phyloP scores from a whole-genome alignment of 2,888 invertebrate genomes.

The Nomada hirtipes region DNA sequence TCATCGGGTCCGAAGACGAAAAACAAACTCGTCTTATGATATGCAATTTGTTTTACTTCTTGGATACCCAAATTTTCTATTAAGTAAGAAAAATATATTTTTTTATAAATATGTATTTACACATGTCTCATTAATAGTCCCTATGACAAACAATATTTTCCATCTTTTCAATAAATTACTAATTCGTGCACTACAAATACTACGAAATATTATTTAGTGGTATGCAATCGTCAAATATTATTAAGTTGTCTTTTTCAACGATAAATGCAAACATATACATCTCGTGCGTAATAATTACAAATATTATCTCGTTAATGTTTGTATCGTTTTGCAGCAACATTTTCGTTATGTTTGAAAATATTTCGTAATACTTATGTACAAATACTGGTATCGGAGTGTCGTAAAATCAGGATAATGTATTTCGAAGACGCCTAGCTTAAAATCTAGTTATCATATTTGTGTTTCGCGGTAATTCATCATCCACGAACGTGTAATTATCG shows the following conservation, averaged over 20 bases:
- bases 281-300: conserved; percentile 8
- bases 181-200: conserved; percentile 26
- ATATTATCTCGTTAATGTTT: conserved; percentile 9
- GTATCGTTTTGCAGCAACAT: conserved; percentile 1
- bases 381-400: conserved; percentile 33
- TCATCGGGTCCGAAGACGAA: conserved; percentile 76
- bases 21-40: conserved; percentile 79
- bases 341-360: conserved; percentile 18
- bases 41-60: conserved; percentile 81
- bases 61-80: conserved; percentile 79
- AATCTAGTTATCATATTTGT: conserved; percentile 61
- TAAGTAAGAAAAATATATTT: conserved; percentile 58
- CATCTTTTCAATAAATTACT: conserved; percentile 18
- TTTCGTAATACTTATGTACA: conserved; percentile 38
- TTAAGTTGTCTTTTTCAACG: conserved; percentile 1
- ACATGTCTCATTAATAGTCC: conserved; percentile 1
- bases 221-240: conserved; percentile 24
- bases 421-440: conserved; percentile 15
- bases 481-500: conserved; percentile 67
- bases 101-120: conserved; percentile 25
- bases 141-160: not conserved
- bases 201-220: conserved; percentile 2
- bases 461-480: conserved; percentile 45
- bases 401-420: not conserved
- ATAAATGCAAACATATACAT: conserved; percentile 3